These are phyloP conservation scores for Drosophila longiperda DNA, from an alignment of 2,888 invertebrate species.

Conservation along the genomic window DNA sequence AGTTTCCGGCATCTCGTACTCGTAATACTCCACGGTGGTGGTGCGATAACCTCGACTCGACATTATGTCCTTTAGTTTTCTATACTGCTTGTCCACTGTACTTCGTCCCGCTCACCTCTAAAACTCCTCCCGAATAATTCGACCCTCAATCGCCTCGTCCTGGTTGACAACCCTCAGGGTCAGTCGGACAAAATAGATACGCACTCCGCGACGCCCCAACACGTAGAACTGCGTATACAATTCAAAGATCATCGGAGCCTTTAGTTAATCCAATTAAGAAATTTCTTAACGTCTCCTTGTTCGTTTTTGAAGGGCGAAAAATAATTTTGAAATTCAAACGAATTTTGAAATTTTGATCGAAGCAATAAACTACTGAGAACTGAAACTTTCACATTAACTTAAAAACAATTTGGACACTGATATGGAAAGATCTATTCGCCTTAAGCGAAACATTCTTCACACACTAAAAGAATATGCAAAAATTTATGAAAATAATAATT, in stretches of 20 bases:
- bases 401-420: not conserved
- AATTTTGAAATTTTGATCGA: slow-evolving; percentile 54
- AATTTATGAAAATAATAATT: too few species aligned
- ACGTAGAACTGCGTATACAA: slow-evolving; percentile 79
- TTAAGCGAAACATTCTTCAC: not conserved
- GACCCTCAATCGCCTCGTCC: slow-evolving; percentile 57
- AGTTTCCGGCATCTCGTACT: slow-evolving; percentile 72
- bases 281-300: slow-evolving; percentile 1
- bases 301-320: slow-evolving; percentile 41
- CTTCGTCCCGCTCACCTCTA: not conserved
- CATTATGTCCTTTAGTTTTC: slow-evolving; percentile 24
- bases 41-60: slow-evolving; percentile 45
- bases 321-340: slow-evolving; percentile 68
- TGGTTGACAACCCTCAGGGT: slow-evolving; percentile 73
- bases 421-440: not conserved
- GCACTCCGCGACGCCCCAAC: slow-evolving; percentile 75
- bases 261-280: slow-evolving; percentile 4
- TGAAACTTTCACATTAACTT: slow-evolving; percentile 10
- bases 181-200: slow-evolving; percentile 77
- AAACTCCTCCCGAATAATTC: slow-evolving; percentile 1
- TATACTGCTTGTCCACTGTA: slow-evolving; percentile 3
- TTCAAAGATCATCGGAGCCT: slow-evolving; percentile 77
- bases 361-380: slow-evolving; percentile 35
- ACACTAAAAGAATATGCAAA: not conserved
- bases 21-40: slow-evolving; percentile 52